Evolutionary conservation across 2,113 vertebrate genomes (phyloP), one percentile per base, ranked within the genome.

Genomic region (Oryzias javanicus): DNA sequence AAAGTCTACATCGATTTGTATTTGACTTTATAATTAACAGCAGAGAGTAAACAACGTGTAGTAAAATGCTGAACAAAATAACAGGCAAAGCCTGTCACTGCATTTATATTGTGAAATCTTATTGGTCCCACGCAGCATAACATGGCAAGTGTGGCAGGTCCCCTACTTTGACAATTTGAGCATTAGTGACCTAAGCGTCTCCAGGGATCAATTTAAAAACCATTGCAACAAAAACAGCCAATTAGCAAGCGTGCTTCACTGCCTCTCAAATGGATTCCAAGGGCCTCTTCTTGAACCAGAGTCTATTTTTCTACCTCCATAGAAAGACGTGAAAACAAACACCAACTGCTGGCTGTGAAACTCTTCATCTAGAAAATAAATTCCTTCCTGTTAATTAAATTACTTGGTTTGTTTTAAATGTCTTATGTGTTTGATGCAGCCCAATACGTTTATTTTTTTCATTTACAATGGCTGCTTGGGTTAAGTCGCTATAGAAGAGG

Each of bases 331-430:
- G 74, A 72, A 74, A 79, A 88, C 72, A 82, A 65, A 71, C 69
- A 76, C 45, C 68, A 25, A 47, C 64, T 57, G 65, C 90, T 92
- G 47, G 91, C 90, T 88, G 88, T 91, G 88, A 85, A 92, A 92
- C 92, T 83, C 87, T 82, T 93, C 88, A 92, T 87, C 84, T 84
- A 69, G 87, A 91, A 94, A 90, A 85, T 84, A 91, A 93, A 91
- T 92, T 85, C 91, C 92, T 89, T 82, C 89, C 89, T 91, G 87
- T 87, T 89, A 83, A 78, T 75, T 84, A 84, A 84, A 84, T 83
- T 89, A 85, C 79, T 85, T 64, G n/a, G 49, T n/a, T 68, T 61
- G 63, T 27, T 16, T 54, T 54, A 35, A 35, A 35, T 48, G 61
- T 50, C 55, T 51, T 35, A 42, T 27, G 35, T 46, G 52, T 65